These are phyloP conservation scores for Spodoptera exigua DNA, from an alignment of 2,888 invertebrate genomes.

Conservation along the genomic window DNA sequence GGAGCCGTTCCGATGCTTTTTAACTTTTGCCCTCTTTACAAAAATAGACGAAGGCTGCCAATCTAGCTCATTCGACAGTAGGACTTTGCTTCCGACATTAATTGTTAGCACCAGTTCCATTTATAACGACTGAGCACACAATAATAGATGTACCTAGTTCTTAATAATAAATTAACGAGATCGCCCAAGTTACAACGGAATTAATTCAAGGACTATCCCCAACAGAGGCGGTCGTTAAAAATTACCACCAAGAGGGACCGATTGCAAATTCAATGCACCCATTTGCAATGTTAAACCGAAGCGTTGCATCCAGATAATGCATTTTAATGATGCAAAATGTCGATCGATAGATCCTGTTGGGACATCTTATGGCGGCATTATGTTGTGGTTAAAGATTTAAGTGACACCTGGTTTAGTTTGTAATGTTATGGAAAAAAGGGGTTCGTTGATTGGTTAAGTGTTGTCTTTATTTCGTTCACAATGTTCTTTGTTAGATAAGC, in stretches of 20 bases:
- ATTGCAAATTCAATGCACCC: slow-evolving; percentile 81
- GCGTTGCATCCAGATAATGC: slow-evolving; percentile 85
- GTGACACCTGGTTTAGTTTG: slow-evolving; percentile 72
- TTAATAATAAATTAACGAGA: slow-evolving; percentile 66
- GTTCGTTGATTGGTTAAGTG: slow-evolving; percentile 32
- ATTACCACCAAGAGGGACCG: slow-evolving; percentile 81
- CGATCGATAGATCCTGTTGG: slow-evolving; percentile 75
- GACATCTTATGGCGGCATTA: slow-evolving; percentile 72
- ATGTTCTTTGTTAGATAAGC: slow-evolving; percentile 7
- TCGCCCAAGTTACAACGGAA: slow-evolving; percentile 67
- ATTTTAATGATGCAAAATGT: slow-evolving; percentile 89
- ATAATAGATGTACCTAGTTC: slow-evolving; percentile 46
- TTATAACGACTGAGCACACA: slow-evolving; percentile 29
- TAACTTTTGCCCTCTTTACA: slow-evolving; percentile 17
- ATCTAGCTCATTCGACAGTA: slow-evolving; percentile 22
- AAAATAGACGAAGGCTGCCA: slow-evolving; percentile 28
- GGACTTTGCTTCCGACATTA: slow-evolving; percentile 16
- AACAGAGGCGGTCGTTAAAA: slow-evolving; percentile 83
- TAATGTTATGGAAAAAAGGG: slow-evolving; percentile 59
- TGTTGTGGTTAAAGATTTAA: slow-evolving; percentile 71
- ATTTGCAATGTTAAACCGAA: slow-evolving; percentile 87
- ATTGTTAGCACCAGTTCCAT: slow-evolving; percentile 17
- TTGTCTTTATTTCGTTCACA: slow-evolving; percentile 13
- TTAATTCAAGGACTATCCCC: slow-evolving; percentile 84
- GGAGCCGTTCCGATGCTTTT: slow-evolving; percentile 6